Evolutionary conservation across 2,888 invertebrate species (phyloP).

Genomic region (Malacosoma neustria): DNA sequence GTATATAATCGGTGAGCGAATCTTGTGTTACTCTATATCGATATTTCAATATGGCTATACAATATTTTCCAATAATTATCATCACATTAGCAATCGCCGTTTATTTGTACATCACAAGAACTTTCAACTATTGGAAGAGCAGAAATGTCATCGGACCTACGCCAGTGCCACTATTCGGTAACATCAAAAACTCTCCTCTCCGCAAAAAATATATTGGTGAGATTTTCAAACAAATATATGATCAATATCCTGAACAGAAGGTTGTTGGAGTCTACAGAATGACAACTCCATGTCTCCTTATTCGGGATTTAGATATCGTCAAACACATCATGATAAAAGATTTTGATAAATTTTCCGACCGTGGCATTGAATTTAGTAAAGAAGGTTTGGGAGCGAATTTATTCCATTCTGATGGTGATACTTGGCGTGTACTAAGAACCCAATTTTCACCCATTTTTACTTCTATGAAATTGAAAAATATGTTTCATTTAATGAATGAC

Average conservation of each 20-base stretch:
- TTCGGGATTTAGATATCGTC: constrained; percentile 39
- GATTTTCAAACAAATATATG: constrained; percentile 27
- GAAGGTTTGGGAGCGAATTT: constrained; percentile 34
- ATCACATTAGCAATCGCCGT: constrained; percentile 9
- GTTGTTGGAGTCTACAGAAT: constrained; percentile 39
- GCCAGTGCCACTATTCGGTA: constrained; percentile 34
- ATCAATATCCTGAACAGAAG: constrained; percentile 33
- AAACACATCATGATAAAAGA: constrained; percentile 43
- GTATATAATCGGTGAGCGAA: too few relatives aligned
- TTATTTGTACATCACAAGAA: constrained; percentile 31
- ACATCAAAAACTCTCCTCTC: constrained; percentile 22
- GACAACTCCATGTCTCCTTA: constrained; percentile 29
- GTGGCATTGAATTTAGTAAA: constrained; percentile 34
- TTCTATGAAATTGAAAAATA: constrained; percentile 42
- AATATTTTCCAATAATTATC: constrained; percentile 1
- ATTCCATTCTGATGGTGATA: constrained; percentile 35
- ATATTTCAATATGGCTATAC: not conserved
- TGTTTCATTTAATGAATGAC: constrained; percentile 33
- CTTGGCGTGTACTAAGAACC: constrained; percentile 33
- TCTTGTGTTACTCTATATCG: too few relatives aligned
- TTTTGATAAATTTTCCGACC: constrained; percentile 34
- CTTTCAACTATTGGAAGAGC: constrained; percentile 36
- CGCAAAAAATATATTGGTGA: constrained; percentile 18
- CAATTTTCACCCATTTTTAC: constrained; percentile 42
- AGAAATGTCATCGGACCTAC: constrained; percentile 27